These are phyloP conservation scores for Micromesistius poutassou DNA, from an alignment of 2,797 vertebrate species.

Conservation along the genomic window DNA sequence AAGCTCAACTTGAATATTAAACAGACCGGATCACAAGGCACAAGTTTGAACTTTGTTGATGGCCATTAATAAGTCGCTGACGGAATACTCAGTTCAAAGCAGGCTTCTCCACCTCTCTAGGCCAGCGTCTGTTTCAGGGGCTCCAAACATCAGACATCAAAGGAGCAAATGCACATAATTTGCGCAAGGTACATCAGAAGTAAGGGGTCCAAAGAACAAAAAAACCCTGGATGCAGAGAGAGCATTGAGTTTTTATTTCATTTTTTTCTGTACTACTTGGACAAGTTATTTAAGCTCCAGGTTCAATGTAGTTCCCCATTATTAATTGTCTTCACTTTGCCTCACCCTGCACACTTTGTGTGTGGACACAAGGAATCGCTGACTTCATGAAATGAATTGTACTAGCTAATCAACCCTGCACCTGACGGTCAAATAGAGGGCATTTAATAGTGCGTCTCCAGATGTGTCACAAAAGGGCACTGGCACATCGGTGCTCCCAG, in stretches of 20 bases:
- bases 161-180: neutral
- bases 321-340: neutral
- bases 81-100: neutral
- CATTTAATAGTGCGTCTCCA: neutral
- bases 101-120: neutral
- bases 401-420: neutral
- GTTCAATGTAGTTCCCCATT: neutral
- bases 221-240: neutral
- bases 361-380: neutral
- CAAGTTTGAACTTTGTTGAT: neutral
- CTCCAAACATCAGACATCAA: neutral
- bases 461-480: neutral
- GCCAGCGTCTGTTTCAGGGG: neutral
- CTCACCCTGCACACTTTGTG: neutral
- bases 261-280: neutral
- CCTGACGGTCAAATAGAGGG: neutral
- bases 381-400: neutral
- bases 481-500: neutral
- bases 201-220: neutral
- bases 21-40: neutral
- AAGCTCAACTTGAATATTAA: neutral
- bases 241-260: neutral
- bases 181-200: neutral
- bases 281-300: neutral
- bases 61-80: neutral